These are phyloP conservation scores for Tachysurus vachellii DNA, from an alignment of 2,113 vertebrate genomes.

Conservation along the genomic window DNA sequence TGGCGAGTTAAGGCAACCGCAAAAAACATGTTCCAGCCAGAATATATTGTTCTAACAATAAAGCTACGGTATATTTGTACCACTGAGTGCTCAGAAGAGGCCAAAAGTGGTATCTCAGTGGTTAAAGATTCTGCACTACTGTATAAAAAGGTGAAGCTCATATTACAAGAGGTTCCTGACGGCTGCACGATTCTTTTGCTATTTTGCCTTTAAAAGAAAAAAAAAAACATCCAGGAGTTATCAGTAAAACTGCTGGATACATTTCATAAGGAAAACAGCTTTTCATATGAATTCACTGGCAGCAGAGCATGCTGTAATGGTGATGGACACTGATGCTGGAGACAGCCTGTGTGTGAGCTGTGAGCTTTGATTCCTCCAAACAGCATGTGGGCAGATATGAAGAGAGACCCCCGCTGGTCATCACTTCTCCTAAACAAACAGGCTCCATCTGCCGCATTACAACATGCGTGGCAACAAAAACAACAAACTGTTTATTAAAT, in stretches of 20 bases:
- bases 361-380: constrained; percentile 23
- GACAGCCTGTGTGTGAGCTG: constrained; percentile 3
- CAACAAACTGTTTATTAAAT: constrained; percentile 35
- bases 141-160: neutral
- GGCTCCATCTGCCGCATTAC: constrained; percentile 41
- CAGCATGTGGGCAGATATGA: constrained; percentile 41
- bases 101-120: neutral
- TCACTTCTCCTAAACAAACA: constrained; percentile 39
- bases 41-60: neutral
- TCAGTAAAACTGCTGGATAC: too few species aligned
- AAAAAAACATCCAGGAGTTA: neutral
- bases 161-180: neutral
- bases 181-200: neutral
- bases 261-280: neutral
- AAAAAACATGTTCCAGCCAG: neutral
- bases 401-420: constrained; percentile 44
- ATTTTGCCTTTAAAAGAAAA: neutral
- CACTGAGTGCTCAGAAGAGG: too few species aligned
- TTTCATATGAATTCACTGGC: neutral
- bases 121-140: neutral
- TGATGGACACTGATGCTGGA: neutral
- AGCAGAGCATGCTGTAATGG: neutral
- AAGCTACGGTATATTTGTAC: neutral
- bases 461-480: constrained; percentile 19
- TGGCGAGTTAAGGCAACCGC: neutral